Evolutionary conservation across 2,113 vertebrate species (phyloP).

Genomic region (Gymnogyps californianus): DNA sequence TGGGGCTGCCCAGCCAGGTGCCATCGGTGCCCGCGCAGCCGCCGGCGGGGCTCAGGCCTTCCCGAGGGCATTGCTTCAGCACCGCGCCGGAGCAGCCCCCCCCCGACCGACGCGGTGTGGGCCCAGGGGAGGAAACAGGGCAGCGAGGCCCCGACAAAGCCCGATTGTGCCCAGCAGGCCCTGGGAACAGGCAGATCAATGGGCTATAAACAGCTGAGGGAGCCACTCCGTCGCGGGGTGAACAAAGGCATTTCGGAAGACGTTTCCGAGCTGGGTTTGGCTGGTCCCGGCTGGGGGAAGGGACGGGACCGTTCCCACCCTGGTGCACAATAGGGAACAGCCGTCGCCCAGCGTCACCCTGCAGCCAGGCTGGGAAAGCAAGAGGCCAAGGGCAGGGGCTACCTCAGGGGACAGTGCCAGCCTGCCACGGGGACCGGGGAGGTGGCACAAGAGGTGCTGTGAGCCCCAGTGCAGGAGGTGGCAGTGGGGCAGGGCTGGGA

Average conservation of each 20-base stretch:
- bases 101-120: rapidly evolving
- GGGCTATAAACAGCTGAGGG: not conserved
- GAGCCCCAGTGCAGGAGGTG: not conserved
- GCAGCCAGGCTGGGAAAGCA: not conserved
- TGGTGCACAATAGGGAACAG: not conserved
- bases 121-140: constrained; percentile 19
- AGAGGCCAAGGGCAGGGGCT: not conserved
- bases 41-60: not conserved
- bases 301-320: not conserved
- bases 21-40: not conserved
- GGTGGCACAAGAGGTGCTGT: not conserved
- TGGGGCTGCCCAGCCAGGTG: not conserved
- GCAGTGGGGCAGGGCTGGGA: not conserved
- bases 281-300: not conserved
- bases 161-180: not conserved
- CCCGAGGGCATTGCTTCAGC: not conserved
- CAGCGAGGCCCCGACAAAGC: not conserved
- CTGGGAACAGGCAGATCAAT: constrained; percentile 36
- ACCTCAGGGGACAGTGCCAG: not conserved
- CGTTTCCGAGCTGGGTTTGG: not conserved
- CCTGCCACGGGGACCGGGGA: rapidly evolving
- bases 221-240: not conserved
- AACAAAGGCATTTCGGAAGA: constrained; percentile 14
- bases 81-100: rapidly evolving
- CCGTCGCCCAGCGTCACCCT: rapidly evolving